Conservation (phyloP, 2,888 invertebrate genomes). For the Eupithecia abbreviata region DNA sequence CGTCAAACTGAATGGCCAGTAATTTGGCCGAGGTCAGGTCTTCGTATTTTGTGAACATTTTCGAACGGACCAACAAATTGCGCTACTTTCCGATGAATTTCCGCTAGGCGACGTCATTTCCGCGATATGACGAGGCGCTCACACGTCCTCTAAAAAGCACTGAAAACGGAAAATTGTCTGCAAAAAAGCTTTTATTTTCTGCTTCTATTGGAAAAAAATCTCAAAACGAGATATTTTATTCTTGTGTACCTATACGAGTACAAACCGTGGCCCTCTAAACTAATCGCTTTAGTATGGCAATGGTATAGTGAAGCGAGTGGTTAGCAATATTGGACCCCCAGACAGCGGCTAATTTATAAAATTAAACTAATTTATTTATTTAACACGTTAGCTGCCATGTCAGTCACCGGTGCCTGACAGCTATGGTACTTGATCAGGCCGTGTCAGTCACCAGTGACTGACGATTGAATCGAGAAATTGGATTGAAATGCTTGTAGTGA, state of each 20-base stretch:
- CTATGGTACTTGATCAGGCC: too few species aligned
- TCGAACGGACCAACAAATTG: slow-evolving; percentile 68
- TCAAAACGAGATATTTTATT: not conserved
- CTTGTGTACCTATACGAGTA: not conserved
- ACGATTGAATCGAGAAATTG: too few species aligned
- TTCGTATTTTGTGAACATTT: slow-evolving; percentile 68
- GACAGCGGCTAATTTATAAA: too few species aligned
- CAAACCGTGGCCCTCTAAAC: not conserved
- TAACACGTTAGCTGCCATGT: too few species aligned
- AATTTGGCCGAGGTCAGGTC: slow-evolving; percentile 45
- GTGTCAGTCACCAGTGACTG: too few species aligned
- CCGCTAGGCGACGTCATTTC: slow-evolving; percentile 69
- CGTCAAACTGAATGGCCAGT: slow-evolving; percentile 31
- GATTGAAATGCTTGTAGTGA: too few species aligned
- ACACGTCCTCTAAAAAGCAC: slow-evolving; percentile 45
- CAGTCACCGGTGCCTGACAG: too few species aligned
- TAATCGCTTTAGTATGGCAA: not conserved
- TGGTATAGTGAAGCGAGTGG: not conserved
- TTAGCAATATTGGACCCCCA: not conserved
- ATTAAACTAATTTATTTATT: too few species aligned
- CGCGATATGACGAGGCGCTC: slow-evolving; percentile 68
- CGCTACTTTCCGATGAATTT: slow-evolving; percentile 69
- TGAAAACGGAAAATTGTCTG: not conserved
- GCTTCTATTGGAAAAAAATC: not conserved
- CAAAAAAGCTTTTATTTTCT: not conserved